Evolutionary conservation across 1,140 invertebrate genomes (phyloP), one percentile per base, ranked within the genome.

Genomic region (Thaumetopoea pityocampa): DNA sequence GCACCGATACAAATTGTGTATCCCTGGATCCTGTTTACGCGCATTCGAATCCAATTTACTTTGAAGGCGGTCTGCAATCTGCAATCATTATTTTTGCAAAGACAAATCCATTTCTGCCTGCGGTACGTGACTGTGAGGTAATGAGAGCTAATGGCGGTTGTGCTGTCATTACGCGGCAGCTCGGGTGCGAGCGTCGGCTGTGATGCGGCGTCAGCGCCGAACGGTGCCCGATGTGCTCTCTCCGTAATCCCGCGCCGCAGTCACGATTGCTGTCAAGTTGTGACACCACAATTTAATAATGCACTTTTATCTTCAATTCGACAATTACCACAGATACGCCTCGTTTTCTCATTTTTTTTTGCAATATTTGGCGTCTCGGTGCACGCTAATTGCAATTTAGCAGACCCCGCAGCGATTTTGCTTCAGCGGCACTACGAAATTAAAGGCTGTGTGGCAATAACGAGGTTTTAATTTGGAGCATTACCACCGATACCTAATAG

Each of bases 71-170:
- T 60, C 74, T 66, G 71, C 68, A 82, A 82, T 82, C 72, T 76
- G 51, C 62, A 68, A 76, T 78, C 70, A 77, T 72, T 79, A 80
- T 79, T 82, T 77, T 78, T 69, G 73, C 72, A 77, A 73, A 82
- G 78, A 82, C 74, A 82, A 79, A 82, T 82, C 78, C 74, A 76
- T 79, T 79, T 68, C 68, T 65, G 68, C 54, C 54, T 51, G 62
- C 60, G 57, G 63, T 78, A 81, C 77, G 74, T 81, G 77, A 79
- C 70, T 73, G 62, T 35, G 45, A 51, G 54, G 70, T 76, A 77
- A 79, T 82, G 72, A 76, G 74, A 63, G 64, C 55, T 79, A 81
- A 81, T 81, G 64, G 64, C 61, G 56, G 57, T 26, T 19, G 56
- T 52, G 59, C 63, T 66, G 67, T 71, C 64, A 79, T 79, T 76